Conservation (phyloP, 1,140 invertebrate species). For the Hyphantria cunea region DNA sequence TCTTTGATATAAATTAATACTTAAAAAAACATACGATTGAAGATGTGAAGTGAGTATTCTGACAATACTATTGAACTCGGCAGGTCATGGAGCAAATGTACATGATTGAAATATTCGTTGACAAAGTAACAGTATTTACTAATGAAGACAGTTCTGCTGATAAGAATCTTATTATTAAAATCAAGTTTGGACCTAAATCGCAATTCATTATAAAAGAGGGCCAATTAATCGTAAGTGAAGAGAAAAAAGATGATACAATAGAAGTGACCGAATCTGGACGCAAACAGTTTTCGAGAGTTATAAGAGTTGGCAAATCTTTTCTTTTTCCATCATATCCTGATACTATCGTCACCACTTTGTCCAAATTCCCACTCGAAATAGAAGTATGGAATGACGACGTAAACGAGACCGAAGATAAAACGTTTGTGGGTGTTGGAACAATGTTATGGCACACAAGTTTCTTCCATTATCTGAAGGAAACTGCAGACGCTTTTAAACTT, state of each 20-base stretch:
- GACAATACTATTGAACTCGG: conserved; percentile 63
- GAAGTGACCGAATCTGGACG: conserved; percentile 60
- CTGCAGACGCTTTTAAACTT: conserved; percentile 50
- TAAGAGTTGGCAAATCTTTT: conserved; percentile 72
- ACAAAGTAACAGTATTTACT: conserved; percentile 68
- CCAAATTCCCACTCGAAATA: conserved; percentile 70
- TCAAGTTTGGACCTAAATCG: conserved; percentile 71
- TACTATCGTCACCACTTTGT: conserved; percentile 62
- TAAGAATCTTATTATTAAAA: conserved; percentile 71
- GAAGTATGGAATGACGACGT: conserved; percentile 74
- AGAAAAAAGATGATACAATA: conserved; percentile 58
- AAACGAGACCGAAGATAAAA: conserved; percentile 61
- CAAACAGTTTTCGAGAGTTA: conserved; percentile 65
- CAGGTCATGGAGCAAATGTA: conserved; percentile 81
- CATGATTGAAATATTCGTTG: conserved; percentile 76
- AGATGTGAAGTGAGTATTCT: conserved; percentile 51
- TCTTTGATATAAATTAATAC: neutral
- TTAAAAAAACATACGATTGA: neutral
- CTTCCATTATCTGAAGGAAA: conserved; percentile 68
- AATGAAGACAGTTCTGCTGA: conserved; percentile 54
- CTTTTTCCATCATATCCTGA: conserved; percentile 73
- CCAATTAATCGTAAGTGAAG: conserved; percentile 59
- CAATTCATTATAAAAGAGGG: conserved; percentile 74
- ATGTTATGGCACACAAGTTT: conserved; percentile 72
- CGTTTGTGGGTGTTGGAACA: conserved; percentile 68